Evolutionary conservation across 2,888 invertebrate genomes (phyloP).

Genomic region (Hypselothyrea guttata): DNA sequence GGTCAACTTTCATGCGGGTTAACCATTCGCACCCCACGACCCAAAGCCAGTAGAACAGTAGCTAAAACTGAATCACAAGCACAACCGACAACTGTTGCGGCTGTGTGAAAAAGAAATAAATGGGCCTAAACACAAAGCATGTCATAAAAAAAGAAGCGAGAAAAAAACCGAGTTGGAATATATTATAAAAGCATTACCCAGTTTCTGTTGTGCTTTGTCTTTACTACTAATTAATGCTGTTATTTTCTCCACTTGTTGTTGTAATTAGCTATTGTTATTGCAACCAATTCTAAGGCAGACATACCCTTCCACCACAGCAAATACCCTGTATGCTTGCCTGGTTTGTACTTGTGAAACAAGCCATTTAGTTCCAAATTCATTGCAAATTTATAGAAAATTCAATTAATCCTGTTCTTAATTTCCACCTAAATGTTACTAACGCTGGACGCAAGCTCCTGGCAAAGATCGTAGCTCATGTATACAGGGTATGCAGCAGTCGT

Average conservation of each 20-base stretch:
- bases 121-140: constrained; percentile 30
- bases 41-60: background rate
- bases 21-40: constrained; percentile 21
- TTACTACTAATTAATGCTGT: constrained; percentile 26
- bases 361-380: background rate
- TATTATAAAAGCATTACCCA: constrained; percentile 71
- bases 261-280: constrained; percentile 36
- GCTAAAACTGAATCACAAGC: constrained; percentile 1
- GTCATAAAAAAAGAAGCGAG: constrained; percentile 40
- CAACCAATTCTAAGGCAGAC: constrained; percentile 30
- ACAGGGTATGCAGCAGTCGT: too few relatives aligned
- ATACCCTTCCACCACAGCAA: constrained; percentile 4
- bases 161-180: constrained; percentile 46
- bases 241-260: constrained; percentile 12
- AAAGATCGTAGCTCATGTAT: too few relatives aligned
- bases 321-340: constrained; percentile 6
- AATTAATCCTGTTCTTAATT: too few relatives aligned
- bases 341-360: too few relatives aligned
- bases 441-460: too few relatives aligned
- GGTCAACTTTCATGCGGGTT: constrained; percentile 52
- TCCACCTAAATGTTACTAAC: too few relatives aligned
- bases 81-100: constrained; percentile 25
- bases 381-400: background rate
- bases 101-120: constrained; percentile 34
- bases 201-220: constrained; percentile 49